These are phyloP conservation scores for Fissipunctia ypsillon DNA, from an alignment of 2,888 invertebrate genomes.

Conservation along the genomic window DNA sequence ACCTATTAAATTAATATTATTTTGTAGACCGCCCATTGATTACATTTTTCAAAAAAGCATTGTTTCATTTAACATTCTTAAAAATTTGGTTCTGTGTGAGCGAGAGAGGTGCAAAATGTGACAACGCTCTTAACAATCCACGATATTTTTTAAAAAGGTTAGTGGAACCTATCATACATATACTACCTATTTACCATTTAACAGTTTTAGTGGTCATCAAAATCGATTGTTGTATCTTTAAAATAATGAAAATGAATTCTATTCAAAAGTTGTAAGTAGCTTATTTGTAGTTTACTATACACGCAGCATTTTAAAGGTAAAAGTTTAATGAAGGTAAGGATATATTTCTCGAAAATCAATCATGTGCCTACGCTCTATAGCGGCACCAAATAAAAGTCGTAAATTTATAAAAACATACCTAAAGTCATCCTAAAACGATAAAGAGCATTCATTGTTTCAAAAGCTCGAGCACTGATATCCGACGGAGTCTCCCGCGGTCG, in stretches of 20 bases:
- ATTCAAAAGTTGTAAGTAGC: not conserved
- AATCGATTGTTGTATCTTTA: not conserved
- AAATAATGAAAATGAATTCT: not conserved
- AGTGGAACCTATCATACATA: no score
- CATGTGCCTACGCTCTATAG: constrained; percentile 28
- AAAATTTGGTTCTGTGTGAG: no score
- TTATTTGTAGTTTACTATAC: not conserved
- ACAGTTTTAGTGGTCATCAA: not conserved
- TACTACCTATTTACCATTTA: constrained; percentile 5
- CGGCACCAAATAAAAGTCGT: constrained; percentile 57
- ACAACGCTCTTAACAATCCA: no score
- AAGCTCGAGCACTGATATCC: constrained; percentile 70
- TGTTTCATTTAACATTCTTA: no score
- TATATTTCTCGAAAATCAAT: constrained; percentile 3
- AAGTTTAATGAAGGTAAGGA: not conserved
- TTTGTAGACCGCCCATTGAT: no score
- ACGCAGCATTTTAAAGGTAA: not conserved
- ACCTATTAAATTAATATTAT: no score
- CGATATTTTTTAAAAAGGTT: no score
- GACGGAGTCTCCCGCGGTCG: constrained; percentile 67
- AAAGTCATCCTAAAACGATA: constrained; percentile 69
- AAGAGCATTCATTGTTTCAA: constrained; percentile 73
- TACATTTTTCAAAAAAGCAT: no score
- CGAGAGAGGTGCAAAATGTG: no score
- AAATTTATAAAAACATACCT: constrained; percentile 65